A percentile compares a stretch with the other conserved stretches of the same genome.
Conservation (phyloP, 2,888 invertebrate species). For the Callimorpha dominula region DNA sequence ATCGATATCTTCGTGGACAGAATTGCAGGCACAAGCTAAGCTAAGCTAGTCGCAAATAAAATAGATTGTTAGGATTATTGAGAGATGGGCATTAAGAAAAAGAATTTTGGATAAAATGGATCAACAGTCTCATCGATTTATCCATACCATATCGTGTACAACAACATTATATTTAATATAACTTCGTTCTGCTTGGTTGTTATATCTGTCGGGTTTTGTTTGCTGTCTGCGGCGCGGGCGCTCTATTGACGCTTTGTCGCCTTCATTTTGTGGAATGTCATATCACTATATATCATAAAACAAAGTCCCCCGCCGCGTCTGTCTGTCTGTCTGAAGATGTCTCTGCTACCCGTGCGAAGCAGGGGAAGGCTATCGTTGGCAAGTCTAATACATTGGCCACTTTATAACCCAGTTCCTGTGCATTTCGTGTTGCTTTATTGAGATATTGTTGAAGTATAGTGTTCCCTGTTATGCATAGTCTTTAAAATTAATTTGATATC, state of each 20-base stretch:
- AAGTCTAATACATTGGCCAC: slow-evolving; percentile 5
- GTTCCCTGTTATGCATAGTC: neutral
- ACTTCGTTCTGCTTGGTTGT: slow-evolving; percentile 24
- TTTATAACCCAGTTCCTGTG: slow-evolving; percentile 14
- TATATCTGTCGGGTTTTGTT: slow-evolving; percentile 44
- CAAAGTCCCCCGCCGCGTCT: no score
- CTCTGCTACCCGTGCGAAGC: no score
- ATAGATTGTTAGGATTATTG: neutral
- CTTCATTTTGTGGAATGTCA: slow-evolving; percentile 24
- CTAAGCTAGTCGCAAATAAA: neutral
- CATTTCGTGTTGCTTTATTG: neutral
- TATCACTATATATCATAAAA: no score
- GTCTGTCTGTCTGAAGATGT: no score
- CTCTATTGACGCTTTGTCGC: slow-evolving; percentile 40
- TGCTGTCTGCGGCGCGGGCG: slow-evolving; percentile 32
- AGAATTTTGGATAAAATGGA: neutral
- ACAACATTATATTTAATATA: slow-evolving; percentile 42
- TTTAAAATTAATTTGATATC: neutral
- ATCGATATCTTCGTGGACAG: neutral
- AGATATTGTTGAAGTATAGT: neutral
- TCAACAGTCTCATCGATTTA: slow-evolving; percentile 1
- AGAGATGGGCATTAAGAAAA: no score
- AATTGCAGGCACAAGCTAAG: no score
- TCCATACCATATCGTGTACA: slow-evolving; percentile 71
- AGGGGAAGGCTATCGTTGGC: slow-evolving; percentile 11